Percentiles rank a stretch among this genome's conserved stretches.
These are phyloP conservation scores for Scophthalmus maximus DNA, from an alignment of 2,113 vertebrate genomes.

Conservation along the genomic window DNA sequence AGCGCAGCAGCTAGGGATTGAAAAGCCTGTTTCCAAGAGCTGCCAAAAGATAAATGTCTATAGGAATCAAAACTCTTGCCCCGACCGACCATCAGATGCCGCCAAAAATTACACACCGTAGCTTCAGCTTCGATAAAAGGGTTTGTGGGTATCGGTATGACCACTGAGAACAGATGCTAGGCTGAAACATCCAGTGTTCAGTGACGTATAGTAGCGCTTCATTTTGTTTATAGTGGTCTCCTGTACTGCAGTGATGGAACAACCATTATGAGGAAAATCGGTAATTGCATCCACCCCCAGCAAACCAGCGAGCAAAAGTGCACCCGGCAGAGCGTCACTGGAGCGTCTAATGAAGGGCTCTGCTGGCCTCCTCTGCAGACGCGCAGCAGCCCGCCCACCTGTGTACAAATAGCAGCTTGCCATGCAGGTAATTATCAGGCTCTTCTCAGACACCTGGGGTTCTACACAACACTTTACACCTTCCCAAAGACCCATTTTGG, in stretches of 20 bases:
- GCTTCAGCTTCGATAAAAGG: not conserved
- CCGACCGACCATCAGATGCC: no score
- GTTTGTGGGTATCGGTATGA: not conserved
- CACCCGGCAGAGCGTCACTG: slow-evolving; percentile 53
- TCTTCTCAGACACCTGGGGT: slow-evolving; percentile 59
- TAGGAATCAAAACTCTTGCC: no score
- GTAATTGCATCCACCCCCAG: slow-evolving; percentile 73
- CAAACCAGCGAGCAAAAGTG: slow-evolving; percentile 59
- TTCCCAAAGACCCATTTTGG: slow-evolving; percentile 33
- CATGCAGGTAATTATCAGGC: slow-evolving; percentile 78
- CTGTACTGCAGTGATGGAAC: slow-evolving; percentile 55
- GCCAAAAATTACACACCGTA: no score
- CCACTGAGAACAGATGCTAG: not conserved
- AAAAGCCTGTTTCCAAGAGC: no score
- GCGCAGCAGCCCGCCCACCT: slow-evolving; percentile 77
- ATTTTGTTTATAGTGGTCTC: slow-evolving; percentile 57
- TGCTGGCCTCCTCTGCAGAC: slow-evolving; percentile 58
- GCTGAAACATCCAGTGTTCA: slow-evolving; percentile 4
- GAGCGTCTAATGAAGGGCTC: slow-evolving; percentile 65
- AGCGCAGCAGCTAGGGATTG: no score
- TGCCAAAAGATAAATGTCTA: no score
- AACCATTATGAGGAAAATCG: slow-evolving; percentile 54
- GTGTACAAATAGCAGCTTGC: slow-evolving; percentile 78
- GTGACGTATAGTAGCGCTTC: slow-evolving; percentile 24
- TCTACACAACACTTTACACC: slow-evolving; percentile 28